A percentile compares a stretch with the other conserved stretches of the same genome.
These are phyloP conservation scores for Leptodactylus fallax DNA, from an alignment of 2,797 vertebrate genomes.

Conservation along the genomic window DNA sequence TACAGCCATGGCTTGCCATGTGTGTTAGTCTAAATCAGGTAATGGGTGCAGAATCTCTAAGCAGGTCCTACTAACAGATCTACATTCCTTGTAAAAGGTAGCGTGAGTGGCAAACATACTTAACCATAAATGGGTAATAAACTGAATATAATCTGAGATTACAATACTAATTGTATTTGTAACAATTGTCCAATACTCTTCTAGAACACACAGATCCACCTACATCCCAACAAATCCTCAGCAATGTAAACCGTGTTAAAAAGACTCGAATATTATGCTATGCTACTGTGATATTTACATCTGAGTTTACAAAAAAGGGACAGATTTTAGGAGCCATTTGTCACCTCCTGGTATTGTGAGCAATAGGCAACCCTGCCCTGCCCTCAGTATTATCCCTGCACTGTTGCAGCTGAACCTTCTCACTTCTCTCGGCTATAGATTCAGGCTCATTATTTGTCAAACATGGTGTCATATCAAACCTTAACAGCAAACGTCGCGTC, in stretches of 20 bases:
- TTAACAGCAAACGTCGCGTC: too few species aligned
- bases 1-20: conserved; percentile 20
- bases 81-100: neutral
- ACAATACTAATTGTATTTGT: neutral
- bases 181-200: neutral
- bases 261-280: neutral
- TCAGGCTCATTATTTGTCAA: conserved; percentile 1
- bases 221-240: neutral
- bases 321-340: neutral
- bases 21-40: neutral
- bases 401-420: neutral
- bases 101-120: neutral
- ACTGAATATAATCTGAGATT: neutral
- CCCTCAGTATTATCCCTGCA: neutral
- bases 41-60: neutral
- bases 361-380: neutral
- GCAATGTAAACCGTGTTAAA: neutral
- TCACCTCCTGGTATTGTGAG: neutral
- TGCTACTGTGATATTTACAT: neutral
- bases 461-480: neutral
- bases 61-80: neutral
- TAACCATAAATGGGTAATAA: neutral
- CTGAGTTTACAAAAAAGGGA: too few species aligned
- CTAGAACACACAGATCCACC: neutral
- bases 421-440: neutral